phyloP scores from a whole-genome alignment of 2,888 invertebrate genomes.

The Caradrina kadenii region DNA sequence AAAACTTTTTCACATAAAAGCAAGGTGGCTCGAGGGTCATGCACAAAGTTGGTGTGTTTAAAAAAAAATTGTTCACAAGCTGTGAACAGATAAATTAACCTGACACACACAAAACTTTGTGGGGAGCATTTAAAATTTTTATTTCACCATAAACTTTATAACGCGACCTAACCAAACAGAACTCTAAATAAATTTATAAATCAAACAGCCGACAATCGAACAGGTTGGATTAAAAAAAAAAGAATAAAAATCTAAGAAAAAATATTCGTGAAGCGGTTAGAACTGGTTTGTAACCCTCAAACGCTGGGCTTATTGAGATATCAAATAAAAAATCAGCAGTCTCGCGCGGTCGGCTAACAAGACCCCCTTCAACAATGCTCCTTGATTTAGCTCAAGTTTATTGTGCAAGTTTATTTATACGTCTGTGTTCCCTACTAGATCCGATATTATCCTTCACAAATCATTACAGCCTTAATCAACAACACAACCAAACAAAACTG shows the following conservation, averaged over 20 bases:
- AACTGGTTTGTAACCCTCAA: constrained; percentile 82
- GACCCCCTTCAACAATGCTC: constrained; percentile 86
- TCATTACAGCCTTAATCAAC: constrained; percentile 53
- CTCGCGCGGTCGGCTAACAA: constrained; percentile 82
- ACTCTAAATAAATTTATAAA: constrained; percentile 86
- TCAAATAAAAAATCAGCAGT: constrained; percentile 90
- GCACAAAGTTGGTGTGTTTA: constrained; percentile 46
- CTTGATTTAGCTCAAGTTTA: constrained; percentile 89
- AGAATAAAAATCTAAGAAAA: constrained; percentile 69
- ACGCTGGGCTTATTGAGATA: constrained; percentile 88
- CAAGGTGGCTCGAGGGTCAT: constrained; percentile 45
- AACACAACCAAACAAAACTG: constrained; percentile 20
- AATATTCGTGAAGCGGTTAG: constrained; percentile 69
- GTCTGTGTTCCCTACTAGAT: constrained; percentile 80
- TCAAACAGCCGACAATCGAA: constrained; percentile 78
- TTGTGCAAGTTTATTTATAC: constrained; percentile 89
- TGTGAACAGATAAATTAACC: constrained; percentile 62
- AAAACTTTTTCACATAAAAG: constrained; percentile 58
- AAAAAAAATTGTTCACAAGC: constrained; percentile 51
- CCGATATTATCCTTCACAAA: constrained; percentile 71
- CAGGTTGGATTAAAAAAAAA: constrained; percentile 62
- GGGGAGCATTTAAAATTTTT: constrained; percentile 68
- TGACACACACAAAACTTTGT: constrained; percentile 65
- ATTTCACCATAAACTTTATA: constrained; percentile 77
- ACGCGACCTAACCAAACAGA: constrained; percentile 78